Percentiles rank a stretch among this genome's conserved stretches.
Conservation (phyloP, 2,113 vertebrate genomes). For the Protobothrops mucrosquamatus region DNA sequence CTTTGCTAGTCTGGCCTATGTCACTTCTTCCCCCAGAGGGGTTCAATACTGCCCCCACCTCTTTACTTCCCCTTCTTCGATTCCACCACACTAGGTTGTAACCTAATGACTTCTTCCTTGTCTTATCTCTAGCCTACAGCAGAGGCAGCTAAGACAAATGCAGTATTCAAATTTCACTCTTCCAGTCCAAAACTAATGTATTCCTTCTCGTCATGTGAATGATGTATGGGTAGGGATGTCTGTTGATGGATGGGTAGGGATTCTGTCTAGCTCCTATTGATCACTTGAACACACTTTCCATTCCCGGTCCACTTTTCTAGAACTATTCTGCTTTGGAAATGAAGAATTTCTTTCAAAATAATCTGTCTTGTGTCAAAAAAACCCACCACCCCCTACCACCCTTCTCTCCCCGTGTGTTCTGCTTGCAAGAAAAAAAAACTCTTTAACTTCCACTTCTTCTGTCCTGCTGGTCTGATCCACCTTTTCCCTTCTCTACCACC, state of each 20-base stretch:
- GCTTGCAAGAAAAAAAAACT: not conserved
- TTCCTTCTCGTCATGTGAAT: not conserved
- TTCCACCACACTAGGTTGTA: not conserved
- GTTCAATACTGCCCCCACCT: not conserved
- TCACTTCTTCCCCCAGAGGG: not conserved
- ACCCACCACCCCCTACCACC: too few species aligned
- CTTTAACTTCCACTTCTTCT: not conserved
- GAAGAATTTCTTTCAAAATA: not conserved
- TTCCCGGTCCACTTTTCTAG: not conserved
- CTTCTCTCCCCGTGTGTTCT: not conserved
- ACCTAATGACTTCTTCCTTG: not conserved
- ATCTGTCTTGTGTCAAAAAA: not conserved
- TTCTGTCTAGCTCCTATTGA: not conserved
- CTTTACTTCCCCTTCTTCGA: not conserved
- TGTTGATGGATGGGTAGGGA: not conserved
- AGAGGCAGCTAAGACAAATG: not conserved
- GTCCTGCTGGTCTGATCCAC: not conserved
- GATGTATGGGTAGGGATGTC: not conserved
- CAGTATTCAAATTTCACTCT: not conserved
- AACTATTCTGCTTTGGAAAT: not conserved
- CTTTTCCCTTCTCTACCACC: not conserved
- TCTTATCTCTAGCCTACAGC: not conserved
- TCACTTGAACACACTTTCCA: not conserved
- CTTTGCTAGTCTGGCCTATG: not conserved
- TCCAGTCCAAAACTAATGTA: not conserved